Conservation (phyloP, 1,140 invertebrate genomes). For the Gonioctena quinquepunctata region DNA sequence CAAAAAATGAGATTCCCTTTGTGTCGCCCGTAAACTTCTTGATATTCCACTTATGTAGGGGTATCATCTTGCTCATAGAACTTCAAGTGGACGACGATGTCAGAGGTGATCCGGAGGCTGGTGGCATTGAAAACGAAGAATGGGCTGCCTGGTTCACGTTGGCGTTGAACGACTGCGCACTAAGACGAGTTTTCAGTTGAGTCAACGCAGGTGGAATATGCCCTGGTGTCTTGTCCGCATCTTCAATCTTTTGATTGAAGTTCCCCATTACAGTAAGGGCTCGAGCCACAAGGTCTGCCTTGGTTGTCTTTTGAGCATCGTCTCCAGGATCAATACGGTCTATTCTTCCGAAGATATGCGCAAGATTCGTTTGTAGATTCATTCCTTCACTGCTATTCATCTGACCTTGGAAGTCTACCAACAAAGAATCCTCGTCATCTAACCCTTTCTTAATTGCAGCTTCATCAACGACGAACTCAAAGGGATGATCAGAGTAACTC, state of each 20-base stretch:
- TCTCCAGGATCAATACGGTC: not conserved
- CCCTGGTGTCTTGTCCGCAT: not conserved
- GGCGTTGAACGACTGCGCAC: not conserved
- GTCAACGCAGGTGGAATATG: not conserved
- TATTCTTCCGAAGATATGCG: conserved; percentile 4
- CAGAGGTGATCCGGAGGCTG: not conserved
- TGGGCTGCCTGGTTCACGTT: not conserved
- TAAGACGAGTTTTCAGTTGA: not conserved
- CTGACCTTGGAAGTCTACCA: too few species aligned
- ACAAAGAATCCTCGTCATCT: not conserved
- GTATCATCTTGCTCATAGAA: not conserved
- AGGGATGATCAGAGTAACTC: conserved; percentile 15
- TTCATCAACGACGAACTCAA: conserved; percentile 14
- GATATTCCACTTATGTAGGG: not conserved
- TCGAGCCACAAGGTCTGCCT: not conserved
- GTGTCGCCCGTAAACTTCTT: not conserved
- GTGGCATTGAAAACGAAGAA: not conserved
- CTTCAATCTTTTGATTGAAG: not conserved
- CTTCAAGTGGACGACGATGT: too few species aligned
- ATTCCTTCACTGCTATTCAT: not conserved
- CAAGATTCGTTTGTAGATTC: conserved; percentile 7
- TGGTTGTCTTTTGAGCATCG: not conserved
- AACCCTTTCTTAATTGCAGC: not conserved
- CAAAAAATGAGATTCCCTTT: not conserved
- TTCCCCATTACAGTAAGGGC: not conserved